Percentiles rank a stretch among this genome's conserved stretches.
Conservation (phyloP, 2,113 vertebrate species). For the Orientallactaga bullata region DNA sequence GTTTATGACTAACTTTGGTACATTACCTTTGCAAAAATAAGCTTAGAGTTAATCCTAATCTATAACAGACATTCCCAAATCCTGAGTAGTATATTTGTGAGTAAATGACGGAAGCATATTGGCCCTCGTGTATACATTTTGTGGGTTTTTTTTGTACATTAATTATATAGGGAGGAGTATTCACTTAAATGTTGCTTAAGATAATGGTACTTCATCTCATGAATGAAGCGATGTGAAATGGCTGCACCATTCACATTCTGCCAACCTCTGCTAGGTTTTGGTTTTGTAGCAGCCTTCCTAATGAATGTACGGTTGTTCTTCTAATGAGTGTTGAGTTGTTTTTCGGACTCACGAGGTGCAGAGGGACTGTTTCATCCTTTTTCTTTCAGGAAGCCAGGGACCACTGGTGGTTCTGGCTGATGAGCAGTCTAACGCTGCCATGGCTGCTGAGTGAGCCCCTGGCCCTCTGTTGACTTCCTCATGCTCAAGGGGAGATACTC, state of each 20-base stretch:
- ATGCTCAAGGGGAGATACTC: accelerated
- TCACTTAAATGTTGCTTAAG: not conserved
- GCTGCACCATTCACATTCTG: too few relatives aligned
- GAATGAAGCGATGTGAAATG: too few relatives aligned
- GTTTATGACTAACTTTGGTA: constrained; percentile 64
- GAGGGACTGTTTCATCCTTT: too few relatives aligned
- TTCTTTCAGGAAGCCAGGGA: too few relatives aligned
- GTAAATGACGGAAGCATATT: constrained; percentile 1
- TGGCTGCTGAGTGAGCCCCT: not conserved
- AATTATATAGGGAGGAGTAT: not conserved
- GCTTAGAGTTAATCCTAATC: constrained; percentile 9
- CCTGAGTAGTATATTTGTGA: not conserved
- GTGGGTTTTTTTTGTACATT: not conserved
- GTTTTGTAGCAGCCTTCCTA: too few relatives aligned
- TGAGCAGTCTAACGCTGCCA: not conserved
- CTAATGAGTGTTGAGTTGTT: too few relatives aligned
- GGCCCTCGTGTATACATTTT: not conserved
- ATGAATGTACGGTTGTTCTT: too few relatives aligned
- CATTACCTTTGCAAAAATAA: constrained; percentile 45
- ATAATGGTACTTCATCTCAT: not conserved
- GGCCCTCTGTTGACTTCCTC: not conserved
- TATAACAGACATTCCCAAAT: constrained; percentile 22
- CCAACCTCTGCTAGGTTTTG: too few relatives aligned
- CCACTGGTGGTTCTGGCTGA: not conserved
- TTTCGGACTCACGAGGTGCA: too few relatives aligned